Base-by-base conservation (phyloP, 2,888 invertebrate genomes). In the Acanthosepion pharaonis region DNA sequence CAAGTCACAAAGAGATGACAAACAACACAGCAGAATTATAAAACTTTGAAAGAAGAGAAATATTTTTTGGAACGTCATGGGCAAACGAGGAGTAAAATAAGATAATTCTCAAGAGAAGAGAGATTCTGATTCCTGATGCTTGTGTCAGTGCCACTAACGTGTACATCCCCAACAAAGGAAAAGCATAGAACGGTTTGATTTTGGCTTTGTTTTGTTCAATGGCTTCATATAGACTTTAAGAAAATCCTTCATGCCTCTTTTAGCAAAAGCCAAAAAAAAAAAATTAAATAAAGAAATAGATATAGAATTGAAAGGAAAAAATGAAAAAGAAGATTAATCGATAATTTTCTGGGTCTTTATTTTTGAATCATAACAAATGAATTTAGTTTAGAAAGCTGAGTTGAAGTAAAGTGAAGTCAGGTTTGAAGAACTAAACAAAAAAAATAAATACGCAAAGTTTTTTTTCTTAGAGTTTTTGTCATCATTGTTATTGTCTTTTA, bases 161-260 rank as follows among this genome's bases (percentile, higher is more conserved):
- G 78, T 78, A n/a, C n/a, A n/a, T n/a, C 78, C 78, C 33, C 78
- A n/a, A n/a, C 78, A n/a, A 33, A 78, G n/a, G n/a, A 78, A 33
- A 78, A 78, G n/a, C 5, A 78, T 33, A n/a, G n/a, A 78, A 78
- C n/a, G 78, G 78, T 78, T 78, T 33, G 78, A n/a, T 78, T 78
- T 33, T 78, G 78, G 78, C 33, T 78, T 78, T 78, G 78, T 78
- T 33, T 33, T 78, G n/a, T 33, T 78, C 59, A 23, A 59, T 59
- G 59, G 59, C 59, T 59, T 59, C 23, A 59, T 23, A 5, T 23
- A 59, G 78, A 78, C n/a, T 78, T 78, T 78, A 33, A 78, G 78
- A 78, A 78, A 78, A 78, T 78, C 78, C 78, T 78, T 78, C 78
- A 78, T 78, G 78, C 78, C 78, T 78, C 78, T 78, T 78, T 78